Evolutionary conservation across 1,140 invertebrate species (phyloP).

Genomic region (Apis florea): DNA sequence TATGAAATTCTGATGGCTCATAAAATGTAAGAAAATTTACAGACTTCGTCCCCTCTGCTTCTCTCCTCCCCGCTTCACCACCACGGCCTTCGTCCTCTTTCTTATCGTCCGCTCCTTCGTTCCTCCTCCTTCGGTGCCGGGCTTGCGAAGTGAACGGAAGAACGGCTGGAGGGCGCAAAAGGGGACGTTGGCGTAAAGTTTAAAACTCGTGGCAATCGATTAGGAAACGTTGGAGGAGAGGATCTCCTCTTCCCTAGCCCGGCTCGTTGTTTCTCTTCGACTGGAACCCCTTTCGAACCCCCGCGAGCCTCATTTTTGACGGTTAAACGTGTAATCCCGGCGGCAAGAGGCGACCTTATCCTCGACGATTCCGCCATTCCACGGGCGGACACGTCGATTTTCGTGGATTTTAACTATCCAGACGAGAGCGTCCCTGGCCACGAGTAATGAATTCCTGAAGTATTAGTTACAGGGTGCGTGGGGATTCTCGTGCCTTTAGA

Average conservation of each 20-base stretch:
- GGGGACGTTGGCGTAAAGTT: constrained; percentile 73
- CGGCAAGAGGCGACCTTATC: background rate
- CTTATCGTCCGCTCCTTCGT: constrained; percentile 46
- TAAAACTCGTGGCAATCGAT: constrained; percentile 79
- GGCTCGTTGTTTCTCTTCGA: constrained; percentile 37
- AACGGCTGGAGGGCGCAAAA: constrained; percentile 57
- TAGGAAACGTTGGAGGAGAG: constrained; percentile 73
- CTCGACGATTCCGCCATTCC: background rate
- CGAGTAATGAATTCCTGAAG: constrained; percentile 15
- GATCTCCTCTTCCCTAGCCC: constrained; percentile 52
- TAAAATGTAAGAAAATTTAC: constrained; percentile 82
- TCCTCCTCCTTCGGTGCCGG: constrained; percentile 48
- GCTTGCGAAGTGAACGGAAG: constrained; percentile 61
- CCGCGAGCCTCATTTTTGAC: background rate
- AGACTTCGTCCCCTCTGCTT: constrained; percentile 72
- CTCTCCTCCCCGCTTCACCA: constrained; percentile 27
- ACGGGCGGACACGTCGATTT: background rate
- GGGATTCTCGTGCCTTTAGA: constrained; percentile 25
- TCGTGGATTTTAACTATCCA: constrained; percentile 1
- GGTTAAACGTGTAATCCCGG: background rate
- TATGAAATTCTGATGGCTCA: constrained; percentile 82
- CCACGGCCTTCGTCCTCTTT: constrained; percentile 31
- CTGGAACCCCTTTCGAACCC: background rate
- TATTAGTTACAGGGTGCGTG: background rate
- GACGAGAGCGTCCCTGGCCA: background rate